phyloP scores from a whole-genome alignment of 53 echinoderm and acorn worm genomes.

The Echinarachnius parma region DNA sequence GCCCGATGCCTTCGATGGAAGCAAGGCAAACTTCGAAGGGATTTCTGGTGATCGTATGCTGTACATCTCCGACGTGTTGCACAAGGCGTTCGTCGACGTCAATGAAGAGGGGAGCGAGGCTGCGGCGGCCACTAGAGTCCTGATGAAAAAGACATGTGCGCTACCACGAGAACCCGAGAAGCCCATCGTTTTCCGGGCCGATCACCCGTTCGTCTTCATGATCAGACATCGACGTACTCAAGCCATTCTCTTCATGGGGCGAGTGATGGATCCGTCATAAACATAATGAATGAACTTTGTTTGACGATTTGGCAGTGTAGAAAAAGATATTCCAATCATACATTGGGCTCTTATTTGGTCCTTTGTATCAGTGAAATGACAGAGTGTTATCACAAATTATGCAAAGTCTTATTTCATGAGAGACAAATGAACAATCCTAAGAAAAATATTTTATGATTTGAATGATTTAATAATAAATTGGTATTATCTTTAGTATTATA shows the following conservation, averaged over 20 bases:
- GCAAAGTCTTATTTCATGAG: no score
- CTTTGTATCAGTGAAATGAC: no score
- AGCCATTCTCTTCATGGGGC: conserved; percentile 68
- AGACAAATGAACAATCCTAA: no score
- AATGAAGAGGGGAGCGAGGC: conserved; percentile 97
- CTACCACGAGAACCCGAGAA: not conserved
- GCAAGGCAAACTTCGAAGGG: conserved; percentile 69
- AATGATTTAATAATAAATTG: no score
- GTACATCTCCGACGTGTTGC: conserved; percentile 63
- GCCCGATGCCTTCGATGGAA: conserved; percentile 53
- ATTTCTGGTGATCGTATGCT: conserved; percentile 50
- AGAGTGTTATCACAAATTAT: no score
- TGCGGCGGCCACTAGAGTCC: conserved; percentile 73
- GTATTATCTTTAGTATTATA: no score
- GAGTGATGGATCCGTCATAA: conserved; percentile 43
- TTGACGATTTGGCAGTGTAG: no score
- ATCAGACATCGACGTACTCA: conserved; percentile 59
- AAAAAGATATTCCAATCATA: no score
- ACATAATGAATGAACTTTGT: no score
- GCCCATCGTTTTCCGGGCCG: conserved; percentile 33
- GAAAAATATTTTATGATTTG: no score
- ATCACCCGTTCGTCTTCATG: conserved; percentile 85
- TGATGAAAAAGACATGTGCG: conserved; percentile 11
- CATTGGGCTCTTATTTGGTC: no score
- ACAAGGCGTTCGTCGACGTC: conserved; percentile 86